Conservation (phyloP, 2,113 vertebrate species). For the Sigmodon hispidus region DNA sequence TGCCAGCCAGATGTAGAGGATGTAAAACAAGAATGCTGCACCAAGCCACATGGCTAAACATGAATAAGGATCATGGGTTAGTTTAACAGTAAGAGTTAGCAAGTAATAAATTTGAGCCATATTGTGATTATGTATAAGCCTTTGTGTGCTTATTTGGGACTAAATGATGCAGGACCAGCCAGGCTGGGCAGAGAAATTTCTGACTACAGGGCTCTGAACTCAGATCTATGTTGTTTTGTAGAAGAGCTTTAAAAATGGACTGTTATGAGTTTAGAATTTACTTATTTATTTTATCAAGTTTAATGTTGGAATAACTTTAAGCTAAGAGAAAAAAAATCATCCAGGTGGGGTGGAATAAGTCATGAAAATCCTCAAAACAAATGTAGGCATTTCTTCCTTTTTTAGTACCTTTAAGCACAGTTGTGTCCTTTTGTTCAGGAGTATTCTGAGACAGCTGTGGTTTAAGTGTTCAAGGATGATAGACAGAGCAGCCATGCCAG, state of each 20-base stretch:
- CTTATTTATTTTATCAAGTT: background rate
- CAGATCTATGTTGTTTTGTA: background rate
- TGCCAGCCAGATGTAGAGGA: too few species aligned
- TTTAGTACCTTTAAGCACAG: background rate
- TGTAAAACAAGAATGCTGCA: too few species aligned
- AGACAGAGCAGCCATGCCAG: constrained; percentile 8
- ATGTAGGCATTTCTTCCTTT: background rate
- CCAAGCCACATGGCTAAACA: too few species aligned
- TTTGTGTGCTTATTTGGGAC: too few species aligned
- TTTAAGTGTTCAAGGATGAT: background rate
- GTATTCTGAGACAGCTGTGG: background rate
- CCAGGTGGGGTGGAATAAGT: background rate
- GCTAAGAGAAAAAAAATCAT: background rate
- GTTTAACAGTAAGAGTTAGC: too few species aligned
- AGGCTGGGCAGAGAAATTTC: too few species aligned
- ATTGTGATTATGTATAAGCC: too few species aligned
- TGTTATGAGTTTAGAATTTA: background rate
- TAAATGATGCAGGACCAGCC: too few species aligned
- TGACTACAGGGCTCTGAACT: background rate
- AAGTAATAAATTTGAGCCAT: too few species aligned
- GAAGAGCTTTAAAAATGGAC: background rate
- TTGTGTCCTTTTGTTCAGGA: background rate
- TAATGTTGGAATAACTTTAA: constrained; percentile 20
- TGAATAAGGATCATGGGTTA: too few species aligned
- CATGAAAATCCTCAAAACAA: background rate